Evolutionary conservation across 2,797 vertebrate genomes (phyloP).

Genomic region (Zenarchopterus dispar): DNA sequence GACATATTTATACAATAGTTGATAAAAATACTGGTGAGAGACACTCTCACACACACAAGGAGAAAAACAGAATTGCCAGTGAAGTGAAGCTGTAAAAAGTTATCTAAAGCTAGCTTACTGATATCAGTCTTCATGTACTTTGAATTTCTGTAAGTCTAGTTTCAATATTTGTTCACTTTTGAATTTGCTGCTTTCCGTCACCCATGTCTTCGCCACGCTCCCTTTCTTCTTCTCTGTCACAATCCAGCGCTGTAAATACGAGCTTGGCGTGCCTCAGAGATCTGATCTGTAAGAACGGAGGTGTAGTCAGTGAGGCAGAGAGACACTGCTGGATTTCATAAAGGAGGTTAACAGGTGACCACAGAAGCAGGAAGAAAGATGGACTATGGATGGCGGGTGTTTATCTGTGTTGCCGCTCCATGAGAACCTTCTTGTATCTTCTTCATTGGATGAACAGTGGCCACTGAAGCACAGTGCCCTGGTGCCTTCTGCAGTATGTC

Average conservation of each 20-base stretch:
- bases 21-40: no score
- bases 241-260: constrained; percentile 60
- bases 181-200: constrained; percentile 16
- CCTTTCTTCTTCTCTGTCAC: constrained; percentile 38
- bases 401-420: constrained; percentile 48
- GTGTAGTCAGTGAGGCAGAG: constrained; percentile 50
- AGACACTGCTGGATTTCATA: constrained; percentile 60
- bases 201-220: constrained; percentile 10
- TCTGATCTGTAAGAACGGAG: constrained; percentile 61
- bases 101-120: constrained; percentile 2
- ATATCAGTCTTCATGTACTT: constrained; percentile 1
- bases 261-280: constrained; percentile 57
- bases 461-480: constrained; percentile 40
- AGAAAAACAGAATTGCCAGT: not conserved
- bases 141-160: constrained; percentile 4
- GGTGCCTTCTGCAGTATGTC: not conserved
- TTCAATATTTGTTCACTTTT: constrained; percentile 42
- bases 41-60: no score
- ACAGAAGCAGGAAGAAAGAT: constrained; percentile 41
- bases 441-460: constrained; percentile 55
- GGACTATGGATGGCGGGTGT: constrained; percentile 70
- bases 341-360: constrained; percentile 73
- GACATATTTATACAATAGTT: not conserved
- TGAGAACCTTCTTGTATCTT: constrained; percentile 57
- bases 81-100: not conserved